Conservation (phyloP, 2,113 vertebrate genomes). For the Antennarius striatus region DNA sequence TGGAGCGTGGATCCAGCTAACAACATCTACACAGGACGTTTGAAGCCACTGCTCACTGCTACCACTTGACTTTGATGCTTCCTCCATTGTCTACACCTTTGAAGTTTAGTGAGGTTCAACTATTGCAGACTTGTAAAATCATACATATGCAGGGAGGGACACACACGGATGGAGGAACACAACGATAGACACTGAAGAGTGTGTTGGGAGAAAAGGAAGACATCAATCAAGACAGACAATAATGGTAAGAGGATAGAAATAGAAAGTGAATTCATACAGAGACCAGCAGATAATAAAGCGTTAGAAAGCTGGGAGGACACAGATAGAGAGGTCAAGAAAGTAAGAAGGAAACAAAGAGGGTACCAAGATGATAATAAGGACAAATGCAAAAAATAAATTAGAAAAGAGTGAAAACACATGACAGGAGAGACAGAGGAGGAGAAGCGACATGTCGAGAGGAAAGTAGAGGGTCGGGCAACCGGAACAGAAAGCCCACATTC, state of each 20-base stretch:
- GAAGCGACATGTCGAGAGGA: not conserved
- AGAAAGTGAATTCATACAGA: slow-evolving; percentile 11
- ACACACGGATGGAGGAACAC: not conserved
- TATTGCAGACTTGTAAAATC: slow-evolving; percentile 45
- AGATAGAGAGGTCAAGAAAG: slow-evolving; percentile 6
- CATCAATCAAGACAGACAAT: slow-evolving; percentile 13
- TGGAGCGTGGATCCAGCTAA: slow-evolving; percentile 7
- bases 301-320: not conserved
- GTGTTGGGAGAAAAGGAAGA: slow-evolving; percentile 10
- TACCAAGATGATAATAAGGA: slow-evolving; percentile 1
- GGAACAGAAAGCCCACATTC: slow-evolving; percentile 17
- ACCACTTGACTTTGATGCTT: slow-evolving; percentile 48
- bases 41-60: slow-evolving; percentile 50
- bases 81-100: slow-evolving; percentile 43
- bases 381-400: slow-evolving; percentile 20
- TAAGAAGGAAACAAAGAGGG: slow-evolving; percentile 18
- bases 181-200: slow-evolving; percentile 6
- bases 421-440: slow-evolving; percentile 16
- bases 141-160: slow-evolving; percentile 24
- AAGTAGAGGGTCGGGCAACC: not conserved
- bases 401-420: slow-evolving; percentile 1
- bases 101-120: slow-evolving; percentile 44
- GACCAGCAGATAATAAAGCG: not conserved
- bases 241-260: slow-evolving; percentile 9
- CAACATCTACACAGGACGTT: slow-evolving; percentile 11